phyloP scores from a whole-genome alignment of 2,888 invertebrate species.

The Odontothrips loti region DNA sequence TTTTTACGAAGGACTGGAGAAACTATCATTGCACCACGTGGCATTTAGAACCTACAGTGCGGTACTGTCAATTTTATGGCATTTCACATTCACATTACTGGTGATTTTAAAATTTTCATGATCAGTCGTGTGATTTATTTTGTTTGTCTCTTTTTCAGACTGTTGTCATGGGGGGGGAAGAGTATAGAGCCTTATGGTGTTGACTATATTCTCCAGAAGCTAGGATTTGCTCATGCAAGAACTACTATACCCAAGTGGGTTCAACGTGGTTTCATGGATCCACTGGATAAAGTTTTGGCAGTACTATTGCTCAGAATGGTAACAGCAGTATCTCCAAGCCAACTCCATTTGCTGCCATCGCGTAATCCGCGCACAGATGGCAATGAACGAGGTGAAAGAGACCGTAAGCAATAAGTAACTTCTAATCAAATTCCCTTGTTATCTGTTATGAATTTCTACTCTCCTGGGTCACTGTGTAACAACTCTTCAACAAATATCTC shows the following conservation, averaged over 20 bases:
- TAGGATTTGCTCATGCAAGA: slow-evolving; percentile 95
- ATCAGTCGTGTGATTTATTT: neutral
- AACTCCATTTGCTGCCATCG: neutral
- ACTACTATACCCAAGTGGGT: slow-evolving; percentile 99
- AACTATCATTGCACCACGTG: slow-evolving; percentile 91
- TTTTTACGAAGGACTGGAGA: slow-evolving; percentile 73
- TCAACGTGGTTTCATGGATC: slow-evolving; percentile 97
- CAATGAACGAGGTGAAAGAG: neutral
- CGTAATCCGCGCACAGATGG: neutral
- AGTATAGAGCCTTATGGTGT: slow-evolving; percentile 98
- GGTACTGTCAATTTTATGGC: slow-evolving; percentile 57
- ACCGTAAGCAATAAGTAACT: neutral
- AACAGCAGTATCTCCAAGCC: neutral
- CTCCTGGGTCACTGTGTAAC: neutral
- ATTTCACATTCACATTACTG: neutral
- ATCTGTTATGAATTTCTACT: neutral
- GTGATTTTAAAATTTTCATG: neutral
- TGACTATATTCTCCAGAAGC: slow-evolving; percentile 95
- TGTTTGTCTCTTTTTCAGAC: slow-evolving; percentile 46
- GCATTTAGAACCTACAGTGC: slow-evolving; percentile 92
- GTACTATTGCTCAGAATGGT: slow-evolving; percentile 38
- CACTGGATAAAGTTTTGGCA: slow-evolving; percentile 74
- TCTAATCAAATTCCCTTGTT: neutral
- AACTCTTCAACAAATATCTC: neutral
- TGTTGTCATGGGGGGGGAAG: slow-evolving; percentile 87